Conservation (phyloP, 2,888 invertebrate genomes). For the Aleiodes alternator region DNA sequence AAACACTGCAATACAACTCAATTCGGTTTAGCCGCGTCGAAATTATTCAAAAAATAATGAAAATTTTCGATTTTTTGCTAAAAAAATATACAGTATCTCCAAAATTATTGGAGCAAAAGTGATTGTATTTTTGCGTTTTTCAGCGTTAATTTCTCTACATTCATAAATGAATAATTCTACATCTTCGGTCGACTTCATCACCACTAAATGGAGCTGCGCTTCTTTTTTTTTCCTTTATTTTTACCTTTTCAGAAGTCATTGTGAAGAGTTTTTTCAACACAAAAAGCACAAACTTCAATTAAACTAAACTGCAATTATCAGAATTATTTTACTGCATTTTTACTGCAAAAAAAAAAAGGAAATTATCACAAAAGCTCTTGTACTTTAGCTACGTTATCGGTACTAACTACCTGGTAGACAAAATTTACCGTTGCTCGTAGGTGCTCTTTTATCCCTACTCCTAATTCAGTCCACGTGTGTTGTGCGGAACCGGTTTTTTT, state of each 20-base stretch:
- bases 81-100: too few species aligned
- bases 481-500: constrained; percentile 47
- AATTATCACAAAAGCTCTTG: neutral
- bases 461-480: constrained; percentile 49
- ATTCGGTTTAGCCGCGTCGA: too few species aligned
- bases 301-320: neutral
- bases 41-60: too few species aligned
- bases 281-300: neutral
- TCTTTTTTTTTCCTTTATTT: neutral
- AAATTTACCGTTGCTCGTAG: constrained; percentile 59
- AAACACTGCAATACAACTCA: too few species aligned
- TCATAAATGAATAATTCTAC: too few species aligned
- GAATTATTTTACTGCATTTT: constrained; percentile 14
- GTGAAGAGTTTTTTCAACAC: neutral
- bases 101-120: too few species aligned
- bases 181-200: too few species aligned
- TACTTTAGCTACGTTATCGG: constrained; percentile 12
- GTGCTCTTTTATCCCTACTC: constrained; percentile 33
- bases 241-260: constrained; percentile 34
- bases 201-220: too few species aligned
- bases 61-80: too few species aligned
- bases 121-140: too few species aligned
- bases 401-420: constrained; percentile 7
- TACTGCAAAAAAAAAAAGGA: neutral
- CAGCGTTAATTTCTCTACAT: too few species aligned